Evolutionary conservation across 2,797 vertebrate genomes (phyloP).

Genomic region (Melanotaenia maccullochi): DNA sequence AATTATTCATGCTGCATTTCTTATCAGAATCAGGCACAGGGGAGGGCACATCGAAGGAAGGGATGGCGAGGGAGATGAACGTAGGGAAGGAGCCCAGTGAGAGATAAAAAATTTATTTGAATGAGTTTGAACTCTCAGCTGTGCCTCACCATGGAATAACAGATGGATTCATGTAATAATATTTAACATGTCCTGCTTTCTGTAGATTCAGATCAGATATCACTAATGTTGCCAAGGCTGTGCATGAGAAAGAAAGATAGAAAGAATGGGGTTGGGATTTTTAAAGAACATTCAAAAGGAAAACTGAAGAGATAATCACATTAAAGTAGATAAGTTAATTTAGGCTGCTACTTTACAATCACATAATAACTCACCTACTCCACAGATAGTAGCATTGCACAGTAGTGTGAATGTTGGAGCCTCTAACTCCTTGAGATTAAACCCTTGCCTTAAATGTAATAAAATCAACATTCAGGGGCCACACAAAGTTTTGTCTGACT

Average conservation of each 20-base stretch:
- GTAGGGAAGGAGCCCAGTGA: background rate
- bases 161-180: slow-evolving; percentile 14
- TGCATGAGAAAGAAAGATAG: slow-evolving; percentile 8
- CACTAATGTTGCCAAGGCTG: background rate
- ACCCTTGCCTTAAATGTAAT: slow-evolving; percentile 20
- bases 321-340: background rate
- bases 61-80: background rate
- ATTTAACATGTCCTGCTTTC: slow-evolving; percentile 17
- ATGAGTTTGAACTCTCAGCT: slow-evolving; percentile 29
- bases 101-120: slow-evolving; percentile 30
- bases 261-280: background rate
- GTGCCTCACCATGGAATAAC: slow-evolving; percentile 15
- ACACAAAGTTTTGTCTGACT: slow-evolving; percentile 33
- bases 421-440: slow-evolving; percentile 17
- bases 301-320: background rate
- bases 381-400: slow-evolving; percentile 8
- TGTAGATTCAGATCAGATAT: slow-evolving; percentile 15
- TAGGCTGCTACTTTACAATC: background rate
- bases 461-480: slow-evolving; percentile 24
- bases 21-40: slow-evolving; percentile 49
- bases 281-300: background rate
- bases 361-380: background rate
- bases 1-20: slow-evolving; percentile 62
- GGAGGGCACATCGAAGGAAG: slow-evolving; percentile 9
- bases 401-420: slow-evolving; percentile 12